Evolutionary conservation across 2,797 vertebrate genomes (phyloP).

Genomic region (Microctenopoma stevenorrisi): DNA sequence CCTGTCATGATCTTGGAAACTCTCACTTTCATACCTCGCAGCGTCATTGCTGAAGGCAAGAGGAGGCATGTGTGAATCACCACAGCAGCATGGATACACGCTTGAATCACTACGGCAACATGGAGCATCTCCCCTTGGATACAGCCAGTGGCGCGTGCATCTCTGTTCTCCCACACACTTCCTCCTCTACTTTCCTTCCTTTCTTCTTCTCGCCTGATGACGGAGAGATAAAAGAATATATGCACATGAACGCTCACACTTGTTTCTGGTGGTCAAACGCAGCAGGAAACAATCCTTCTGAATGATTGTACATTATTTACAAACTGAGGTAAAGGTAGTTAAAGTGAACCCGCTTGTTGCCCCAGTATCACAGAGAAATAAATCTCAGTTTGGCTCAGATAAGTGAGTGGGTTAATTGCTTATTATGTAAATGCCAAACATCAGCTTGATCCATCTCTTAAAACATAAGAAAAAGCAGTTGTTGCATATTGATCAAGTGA

Average conservation of each 20-base stretch:
- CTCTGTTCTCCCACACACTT: slow-evolving; percentile 67
- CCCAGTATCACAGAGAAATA: background rate
- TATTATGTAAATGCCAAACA: background rate
- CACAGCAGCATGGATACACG: slow-evolving; percentile 65
- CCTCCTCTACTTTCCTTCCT: slow-evolving; percentile 30
- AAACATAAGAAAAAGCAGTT: background rate
- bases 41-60: slow-evolving; percentile 59
- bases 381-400: background rate
- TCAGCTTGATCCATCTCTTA: background rate
- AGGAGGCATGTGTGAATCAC: slow-evolving; percentile 69
- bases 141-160: slow-evolving; percentile 56
- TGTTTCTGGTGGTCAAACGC: slow-evolving; percentile 7
- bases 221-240: slow-evolving; percentile 1
- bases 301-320: slow-evolving; percentile 4
- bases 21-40: slow-evolving; percentile 56
- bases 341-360: slow-evolving; percentile 1
- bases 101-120: slow-evolving; percentile 73
- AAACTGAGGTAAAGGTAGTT: slow-evolving; percentile 14
- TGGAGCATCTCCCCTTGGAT: slow-evolving; percentile 70
- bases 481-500: too few species aligned
- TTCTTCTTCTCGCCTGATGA: background rate
- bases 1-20: slow-evolving; percentile 50
- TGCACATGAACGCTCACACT: background rate
- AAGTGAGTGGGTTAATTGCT: background rate
- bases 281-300: slow-evolving; percentile 17